Evolutionary conservation across 2,797 vertebrate species (phyloP).

Genomic region (Danio tinwini): DNA sequence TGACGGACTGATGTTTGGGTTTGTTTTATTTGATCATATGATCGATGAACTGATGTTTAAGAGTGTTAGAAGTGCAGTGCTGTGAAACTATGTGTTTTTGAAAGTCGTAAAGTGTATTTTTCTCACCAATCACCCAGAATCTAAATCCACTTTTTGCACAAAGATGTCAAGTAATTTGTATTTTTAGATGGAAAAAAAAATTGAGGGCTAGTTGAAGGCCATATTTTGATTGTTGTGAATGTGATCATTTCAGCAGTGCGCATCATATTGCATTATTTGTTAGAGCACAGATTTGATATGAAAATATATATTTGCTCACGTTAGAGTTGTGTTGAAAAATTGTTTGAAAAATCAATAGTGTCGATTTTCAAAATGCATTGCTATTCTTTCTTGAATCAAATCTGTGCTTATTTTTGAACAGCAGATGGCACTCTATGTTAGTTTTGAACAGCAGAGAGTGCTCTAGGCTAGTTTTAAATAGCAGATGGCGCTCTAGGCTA

Average conservation of each 20-base stretch:
- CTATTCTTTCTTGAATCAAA: too few relatives aligned
- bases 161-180: slow-evolving; percentile 23
- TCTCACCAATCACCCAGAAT: background rate
- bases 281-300: slow-evolving; percentile 1
- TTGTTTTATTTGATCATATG: too few relatives aligned
- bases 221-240: slow-evolving; percentile 26
- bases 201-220: slow-evolving; percentile 13
- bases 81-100: slow-evolving; percentile 7
- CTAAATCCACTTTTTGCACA: slow-evolving; percentile 26
- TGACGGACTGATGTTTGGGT: too few relatives aligned
- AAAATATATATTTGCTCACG: background rate
- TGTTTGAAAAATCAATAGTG: too few relatives aligned
- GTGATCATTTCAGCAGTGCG: background rate
- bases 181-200: background rate
- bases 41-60: background rate
- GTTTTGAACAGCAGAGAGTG: too few relatives aligned
- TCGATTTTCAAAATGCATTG: too few relatives aligned
- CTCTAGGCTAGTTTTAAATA: too few relatives aligned
- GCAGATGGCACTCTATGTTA: too few relatives aligned
- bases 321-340: too few relatives aligned
- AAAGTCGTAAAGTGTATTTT: slow-evolving; percentile 16
- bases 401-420: too few relatives aligned
- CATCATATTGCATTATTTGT: too few relatives aligned
- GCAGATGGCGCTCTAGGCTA: too few relatives aligned
- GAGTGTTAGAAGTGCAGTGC: slow-evolving; percentile 22